A percentile compares a stretch with the other conserved stretches of the same genome.
These are phyloP conservation scores for Capra hircus DNA, from an alignment of 2,113 vertebrate species.

Conservation along the genomic window DNA sequence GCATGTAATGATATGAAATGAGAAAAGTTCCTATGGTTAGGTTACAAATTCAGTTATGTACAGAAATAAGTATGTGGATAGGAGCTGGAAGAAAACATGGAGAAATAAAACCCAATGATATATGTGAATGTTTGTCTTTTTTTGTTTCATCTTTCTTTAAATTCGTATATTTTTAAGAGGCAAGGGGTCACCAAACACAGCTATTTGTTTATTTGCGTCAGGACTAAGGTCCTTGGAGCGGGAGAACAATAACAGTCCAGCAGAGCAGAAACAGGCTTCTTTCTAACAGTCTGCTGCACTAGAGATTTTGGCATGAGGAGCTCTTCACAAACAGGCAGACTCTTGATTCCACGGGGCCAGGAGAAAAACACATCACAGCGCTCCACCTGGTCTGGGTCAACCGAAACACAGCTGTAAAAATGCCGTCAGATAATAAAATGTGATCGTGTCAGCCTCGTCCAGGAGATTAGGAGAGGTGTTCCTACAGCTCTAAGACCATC, in stretches of 20 bases:
- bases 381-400: not conserved
- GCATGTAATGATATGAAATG: accelerated
- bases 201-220: not conserved
- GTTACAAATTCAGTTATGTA: not conserved
- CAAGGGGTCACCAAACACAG: not conserved
- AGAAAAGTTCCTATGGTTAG: not conserved
- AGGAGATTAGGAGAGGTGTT: not conserved
- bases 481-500: not conserved
- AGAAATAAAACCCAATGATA: not conserved
- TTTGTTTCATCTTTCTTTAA: not conserved
- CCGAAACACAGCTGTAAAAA: not conserved
- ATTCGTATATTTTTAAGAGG: not conserved
- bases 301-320: not conserved
- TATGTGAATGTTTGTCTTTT: not conserved
- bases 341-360: not conserved
- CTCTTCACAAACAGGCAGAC: not conserved
- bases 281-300: too few relatives aligned
- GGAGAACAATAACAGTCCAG: not conserved
- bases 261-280: not conserved
- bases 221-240: not conserved
- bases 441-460: not conserved
- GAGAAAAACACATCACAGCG: accelerated
- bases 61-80: accelerated
- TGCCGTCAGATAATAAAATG: not conserved
- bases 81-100: not conserved